A percentile compares a stretch with the other conserved stretches of the same genome.
Conservation (phyloP, 2,797 vertebrate species). For the Sorex maritimensis region DNA sequence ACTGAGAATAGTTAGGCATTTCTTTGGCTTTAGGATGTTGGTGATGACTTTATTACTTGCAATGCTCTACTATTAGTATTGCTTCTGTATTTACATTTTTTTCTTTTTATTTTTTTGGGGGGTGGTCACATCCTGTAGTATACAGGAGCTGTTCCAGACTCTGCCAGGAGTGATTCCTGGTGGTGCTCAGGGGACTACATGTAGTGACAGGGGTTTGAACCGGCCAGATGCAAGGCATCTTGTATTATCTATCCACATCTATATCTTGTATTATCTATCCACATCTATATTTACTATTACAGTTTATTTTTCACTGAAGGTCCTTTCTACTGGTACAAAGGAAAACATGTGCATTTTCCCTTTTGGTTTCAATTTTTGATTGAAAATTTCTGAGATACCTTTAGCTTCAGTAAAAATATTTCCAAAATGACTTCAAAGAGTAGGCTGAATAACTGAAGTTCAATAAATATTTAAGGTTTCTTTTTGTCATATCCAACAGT, state of each 20-base stretch:
- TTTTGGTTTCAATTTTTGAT: slow-evolving; percentile 42
- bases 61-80: neutral
- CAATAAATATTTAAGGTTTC: neutral
- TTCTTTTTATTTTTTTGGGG: neutral
- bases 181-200: too few species aligned
- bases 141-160: too few species aligned
- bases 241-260: neutral
- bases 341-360: slow-evolving; percentile 23
- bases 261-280: neutral
- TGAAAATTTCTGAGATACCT: neutral
- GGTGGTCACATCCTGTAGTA: too few species aligned
- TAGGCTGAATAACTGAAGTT: neutral
- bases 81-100: neutral
- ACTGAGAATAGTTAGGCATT: neutral
- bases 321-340: slow-evolving; percentile 25
- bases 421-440: neutral
- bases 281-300: neutral
- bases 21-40: neutral
- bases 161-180: too few species aligned
- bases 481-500: too few species aligned
- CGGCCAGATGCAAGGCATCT: too few species aligned
- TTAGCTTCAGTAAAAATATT: slow-evolving; percentile 41
- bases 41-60: neutral
- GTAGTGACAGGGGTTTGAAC: too few species aligned
- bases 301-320: slow-evolving; percentile 28